These are phyloP conservation scores for Colostygia pectinataria DNA, from an alignment of 2,888 invertebrate species.

Conservation along the genomic window DNA sequence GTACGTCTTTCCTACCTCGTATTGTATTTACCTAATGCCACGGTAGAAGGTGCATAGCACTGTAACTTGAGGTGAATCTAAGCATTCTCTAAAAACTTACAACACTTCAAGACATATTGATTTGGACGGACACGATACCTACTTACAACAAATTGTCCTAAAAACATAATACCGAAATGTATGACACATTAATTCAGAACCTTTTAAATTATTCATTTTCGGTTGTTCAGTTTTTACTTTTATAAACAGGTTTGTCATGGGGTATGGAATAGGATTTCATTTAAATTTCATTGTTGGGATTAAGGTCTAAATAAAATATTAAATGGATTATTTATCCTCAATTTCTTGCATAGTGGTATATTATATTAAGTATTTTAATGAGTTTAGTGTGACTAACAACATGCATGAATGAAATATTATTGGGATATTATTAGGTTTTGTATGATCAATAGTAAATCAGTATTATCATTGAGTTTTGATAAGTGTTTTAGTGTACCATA, in stretches of 20 bases:
- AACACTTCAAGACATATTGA: too few relatives aligned
- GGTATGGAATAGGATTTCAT: not conserved
- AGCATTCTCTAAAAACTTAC: too few relatives aligned
- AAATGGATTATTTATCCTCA: not conserved
- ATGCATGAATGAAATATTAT: constrained; percentile 26
- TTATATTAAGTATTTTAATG: constrained; percentile 7
- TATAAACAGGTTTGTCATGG: too few relatives aligned
- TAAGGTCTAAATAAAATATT: not conserved
- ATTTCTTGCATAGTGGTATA: not conserved
- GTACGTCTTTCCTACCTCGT: constrained; percentile 47
- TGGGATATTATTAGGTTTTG: constrained; percentile 8
- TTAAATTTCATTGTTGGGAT: constrained; percentile 8
- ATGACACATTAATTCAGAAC: not conserved
- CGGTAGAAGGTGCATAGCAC: too few relatives aligned
- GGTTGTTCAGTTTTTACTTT: too few relatives aligned
- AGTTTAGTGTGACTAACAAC: constrained; percentile 43
- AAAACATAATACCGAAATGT: not conserved
- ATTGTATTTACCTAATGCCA: constrained; percentile 42
- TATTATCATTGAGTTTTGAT: not conserved
- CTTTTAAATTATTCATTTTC: not conserved
- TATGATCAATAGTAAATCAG: not conserved
- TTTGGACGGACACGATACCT: too few relatives aligned
- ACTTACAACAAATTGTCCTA: too few relatives aligned
- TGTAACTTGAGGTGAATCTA: too few relatives aligned
- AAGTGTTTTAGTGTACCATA: too few relatives aligned